Evolutionary conservation across 2,113 vertebrate species (phyloP), one percentile per base, ranked within the genome.

Genomic region (Poecile atricapillus): DNA sequence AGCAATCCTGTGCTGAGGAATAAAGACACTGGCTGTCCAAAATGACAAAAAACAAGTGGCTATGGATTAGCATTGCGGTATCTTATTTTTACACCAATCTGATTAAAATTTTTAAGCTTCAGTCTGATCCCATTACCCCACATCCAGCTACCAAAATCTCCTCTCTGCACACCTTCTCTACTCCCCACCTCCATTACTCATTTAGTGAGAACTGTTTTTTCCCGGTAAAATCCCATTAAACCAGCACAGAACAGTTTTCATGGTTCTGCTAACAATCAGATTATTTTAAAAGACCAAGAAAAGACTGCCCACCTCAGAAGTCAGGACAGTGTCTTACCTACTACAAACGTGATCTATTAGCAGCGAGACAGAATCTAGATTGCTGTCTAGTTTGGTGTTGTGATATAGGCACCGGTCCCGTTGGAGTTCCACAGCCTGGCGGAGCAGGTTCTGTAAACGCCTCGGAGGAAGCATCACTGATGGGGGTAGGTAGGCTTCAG

Each of bases 381-480:
- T 99, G 63, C 96, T 98, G 95, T 99, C 99, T 94, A 99, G 98
- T 96, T 99, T 99, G 76, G 99, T 99, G 95, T 99, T 99, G 97
- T 99, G 99, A 89, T 99, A 99, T 50, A 99, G 98, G 97, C 99
- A 99, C 95, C 99, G 99, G 91, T 99, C 99, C 94, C 99, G 98
- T 96, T 99, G 99, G 44, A 99, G 98, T 77, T 99, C 99, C 95
- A 99, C 99, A 3, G 99, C 99, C 97, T 99, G 99, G 92, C 99
- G 98, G 30, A 99, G 97, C 47, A 99, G 98, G 59, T 98, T 99
- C 98, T 99, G 99, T 96, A 99, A 98, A 96, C 99, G 98, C 92
- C 98, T 98, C 37, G 99, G 99, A 82, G 99, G 99, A 95, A 99
- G 97, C 99, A 99, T 99, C 98, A 99, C 99, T 16, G 99, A 99